Evolutionary conservation across 2,113 vertebrate genomes (phyloP).

Genomic region (Australoheros scitulus): DNA sequence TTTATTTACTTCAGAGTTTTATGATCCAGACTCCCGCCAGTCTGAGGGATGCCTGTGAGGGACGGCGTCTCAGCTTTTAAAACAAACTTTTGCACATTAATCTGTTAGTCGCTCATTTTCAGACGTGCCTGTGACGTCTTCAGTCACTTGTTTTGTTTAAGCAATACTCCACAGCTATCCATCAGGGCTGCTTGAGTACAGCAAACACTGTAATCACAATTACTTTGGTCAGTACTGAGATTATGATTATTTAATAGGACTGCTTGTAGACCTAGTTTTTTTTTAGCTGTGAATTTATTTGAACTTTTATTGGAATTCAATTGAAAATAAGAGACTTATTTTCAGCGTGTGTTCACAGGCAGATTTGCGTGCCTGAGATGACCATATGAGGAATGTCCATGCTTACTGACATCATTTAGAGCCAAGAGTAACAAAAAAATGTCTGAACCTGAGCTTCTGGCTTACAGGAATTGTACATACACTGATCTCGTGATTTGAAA

Average conservation of each 20-base stretch:
- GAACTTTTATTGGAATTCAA: not conserved
- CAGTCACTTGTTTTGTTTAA: not conserved
- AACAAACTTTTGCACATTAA: not conserved
- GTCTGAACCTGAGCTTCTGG: accelerated
- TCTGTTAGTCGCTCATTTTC: not conserved
- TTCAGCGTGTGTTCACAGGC: not conserved
- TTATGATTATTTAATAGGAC: not conserved
- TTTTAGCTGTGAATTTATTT: not conserved
- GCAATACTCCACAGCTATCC: not conserved
- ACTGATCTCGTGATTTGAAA: too few relatives aligned
- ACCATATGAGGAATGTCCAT: not conserved
- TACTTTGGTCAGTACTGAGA: not conserved
- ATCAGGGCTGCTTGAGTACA: not conserved
- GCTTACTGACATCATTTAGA: accelerated
- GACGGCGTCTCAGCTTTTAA: not conserved
- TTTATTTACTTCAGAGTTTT: conserved; percentile 12
- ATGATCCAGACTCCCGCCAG: not conserved
- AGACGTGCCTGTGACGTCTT: not conserved
- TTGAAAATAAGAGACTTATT: too few relatives aligned
- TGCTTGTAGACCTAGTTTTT: accelerated
- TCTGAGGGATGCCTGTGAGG: not conserved
- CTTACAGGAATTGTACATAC: too few relatives aligned
- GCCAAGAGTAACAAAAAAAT: not conserved
- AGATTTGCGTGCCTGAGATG: not conserved
- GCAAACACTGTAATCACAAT: not conserved